Percentiles rank a stretch among this genome's conserved stretches.
Evolutionary conservation across 2,888 invertebrate genomes (phyloP).

Genomic region (Mythimna vitellina): DNA sequence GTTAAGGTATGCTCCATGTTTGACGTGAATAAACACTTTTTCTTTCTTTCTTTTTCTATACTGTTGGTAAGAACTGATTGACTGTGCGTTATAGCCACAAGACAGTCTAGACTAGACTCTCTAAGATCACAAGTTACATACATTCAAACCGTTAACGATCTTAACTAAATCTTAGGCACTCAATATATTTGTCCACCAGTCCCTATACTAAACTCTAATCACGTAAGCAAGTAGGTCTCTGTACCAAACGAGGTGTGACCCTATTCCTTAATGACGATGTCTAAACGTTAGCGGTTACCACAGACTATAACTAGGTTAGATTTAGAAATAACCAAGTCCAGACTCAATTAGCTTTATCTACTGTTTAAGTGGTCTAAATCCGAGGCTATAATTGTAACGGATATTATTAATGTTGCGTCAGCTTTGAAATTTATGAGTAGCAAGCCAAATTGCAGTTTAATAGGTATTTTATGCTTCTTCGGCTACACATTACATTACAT

Average conservation of each 20-base stretch:
- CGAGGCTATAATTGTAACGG: constrained; percentile 15
- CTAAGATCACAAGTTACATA: too few species aligned
- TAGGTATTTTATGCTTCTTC: not conserved
- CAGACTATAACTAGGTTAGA: constrained; percentile 23
- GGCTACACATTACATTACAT: too few species aligned
- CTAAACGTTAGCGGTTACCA: constrained; percentile 21
- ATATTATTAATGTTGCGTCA: constrained; percentile 12
- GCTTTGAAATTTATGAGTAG: constrained; percentile 1
- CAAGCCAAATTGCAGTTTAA: constrained; percentile 3
- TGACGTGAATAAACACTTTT: too few species aligned
- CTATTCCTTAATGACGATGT: constrained; percentile 20
- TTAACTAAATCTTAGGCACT: constrained; percentile 8
- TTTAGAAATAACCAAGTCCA: constrained; percentile 15
- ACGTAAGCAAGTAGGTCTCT: constrained; percentile 22
- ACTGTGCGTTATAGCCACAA: too few species aligned
- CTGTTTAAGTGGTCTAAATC: constrained; percentile 39
- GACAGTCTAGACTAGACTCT: not conserved
- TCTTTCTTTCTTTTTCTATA: too few species aligned
- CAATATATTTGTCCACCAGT: constrained; percentile 26
- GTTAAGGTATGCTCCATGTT: too few species aligned
- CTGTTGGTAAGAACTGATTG: too few species aligned
- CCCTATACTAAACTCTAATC: constrained; percentile 33
- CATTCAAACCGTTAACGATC: constrained; percentile 10
- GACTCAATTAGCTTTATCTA: constrained; percentile 34
- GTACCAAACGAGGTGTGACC: constrained; percentile 34